These are phyloP conservation scores for Pheosia gnoma DNA, from an alignment of 2,888 invertebrate genomes.

Conservation along the genomic window DNA sequence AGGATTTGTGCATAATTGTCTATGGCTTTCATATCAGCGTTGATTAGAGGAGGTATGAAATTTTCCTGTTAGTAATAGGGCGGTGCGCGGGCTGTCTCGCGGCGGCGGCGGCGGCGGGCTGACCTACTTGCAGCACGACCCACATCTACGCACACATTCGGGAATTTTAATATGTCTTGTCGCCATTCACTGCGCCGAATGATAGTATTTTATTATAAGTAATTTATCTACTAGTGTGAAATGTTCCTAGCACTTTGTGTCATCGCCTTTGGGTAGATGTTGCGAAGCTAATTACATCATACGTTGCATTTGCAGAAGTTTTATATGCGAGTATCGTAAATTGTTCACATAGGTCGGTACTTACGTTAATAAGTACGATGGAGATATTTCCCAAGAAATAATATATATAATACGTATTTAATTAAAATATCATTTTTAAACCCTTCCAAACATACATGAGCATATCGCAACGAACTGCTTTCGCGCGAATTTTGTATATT, in stretches of 20 bases:
- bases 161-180: conserved; percentile 56
- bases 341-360: too few species aligned
- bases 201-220: conserved; percentile 16
- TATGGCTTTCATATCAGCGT: conserved; percentile 29
- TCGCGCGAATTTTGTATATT: too few species aligned
- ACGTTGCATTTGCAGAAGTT: too few species aligned
- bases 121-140: conserved; percentile 71
- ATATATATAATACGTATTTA: too few species aligned
- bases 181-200: conserved; percentile 30
- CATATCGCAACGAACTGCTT: too few species aligned
- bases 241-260: neutral
- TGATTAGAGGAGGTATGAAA: conserved; percentile 46
- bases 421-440: too few species aligned
- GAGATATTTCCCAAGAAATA: too few species aligned
- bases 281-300: too few species aligned
- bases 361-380: too few species aligned
- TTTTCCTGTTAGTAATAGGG: conserved; percentile 42
- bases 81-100: conserved; percentile 27
- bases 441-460: too few species aligned
- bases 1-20: conserved; percentile 7
- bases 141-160: conserved; percentile 59
- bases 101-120: conserved; percentile 41
- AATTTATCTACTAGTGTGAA: conserved; percentile 14
- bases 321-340: too few species aligned
- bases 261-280: too few species aligned